Base-by-base conservation (phyloP, 1,140 invertebrate species). In the Drosophila ohnishii region DNA sequence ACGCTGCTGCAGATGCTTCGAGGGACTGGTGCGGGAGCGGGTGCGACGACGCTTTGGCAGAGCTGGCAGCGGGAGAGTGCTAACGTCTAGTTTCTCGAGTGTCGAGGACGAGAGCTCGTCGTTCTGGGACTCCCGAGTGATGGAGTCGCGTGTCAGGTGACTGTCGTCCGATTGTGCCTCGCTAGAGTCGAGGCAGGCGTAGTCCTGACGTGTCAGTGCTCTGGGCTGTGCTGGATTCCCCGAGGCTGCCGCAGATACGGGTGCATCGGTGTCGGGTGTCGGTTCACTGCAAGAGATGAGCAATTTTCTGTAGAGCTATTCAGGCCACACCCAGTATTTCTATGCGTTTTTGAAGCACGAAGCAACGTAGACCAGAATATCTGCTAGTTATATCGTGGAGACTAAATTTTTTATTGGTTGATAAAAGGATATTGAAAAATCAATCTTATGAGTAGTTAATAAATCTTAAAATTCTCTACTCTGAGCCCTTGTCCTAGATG, bases 81-180 rank as follows among this genome's bases (percentile, higher is more conserved):
- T 88, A 1, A 92, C 76, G 78, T 92, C 91, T 50, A 91, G 77
- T 66, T 91, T 92, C 56, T 91, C 91, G 2, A 72, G 71, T 0
- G 88, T 90, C 19, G 90, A 91, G 3, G 90, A 86, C 11, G 90
- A 91, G 10, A 91, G 61, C 42, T 90, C 89, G 66, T 91, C 90
- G 73, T 91, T 91, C 50, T 90, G 88, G 3, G 90, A 90, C 50
- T 91, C 88, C n/a, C 85, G 74, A 3, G 87, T 91, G 5, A 91
- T 69, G 6, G 90, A 91, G 34, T 91, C 90, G 13, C 80, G 82
- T n/a, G 90, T 91, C 56, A 91, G 69, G 57, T 90, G 90, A 64
- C 90, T 91, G 47, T 91, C 90, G 65, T 91, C 90, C 48, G 90
- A 91, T 47, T 82, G 80, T 22, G 85, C 85, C 75, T 91, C 90